A percentile compares a stretch with the other conserved stretches of the same genome.
These are phyloP conservation scores for Mergus octosetaceus DNA, from an alignment of 2,797 vertebrate genomes.

Conservation along the genomic window DNA sequence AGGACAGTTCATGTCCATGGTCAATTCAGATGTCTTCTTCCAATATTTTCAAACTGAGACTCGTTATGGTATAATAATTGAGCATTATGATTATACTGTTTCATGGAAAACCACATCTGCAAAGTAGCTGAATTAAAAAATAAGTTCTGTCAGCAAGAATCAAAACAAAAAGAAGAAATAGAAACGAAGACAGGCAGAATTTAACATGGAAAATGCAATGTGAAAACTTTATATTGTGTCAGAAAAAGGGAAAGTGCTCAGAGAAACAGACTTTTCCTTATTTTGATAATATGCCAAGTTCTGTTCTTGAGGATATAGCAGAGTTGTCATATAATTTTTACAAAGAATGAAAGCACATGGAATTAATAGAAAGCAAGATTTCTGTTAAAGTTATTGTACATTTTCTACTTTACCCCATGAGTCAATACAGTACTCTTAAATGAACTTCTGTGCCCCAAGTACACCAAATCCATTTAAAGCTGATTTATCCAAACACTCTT, in stretches of 20 bases:
- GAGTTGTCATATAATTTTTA: neutral
- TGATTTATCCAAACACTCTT: neutral
- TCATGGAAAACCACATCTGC: neutral
- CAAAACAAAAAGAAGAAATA: neutral
- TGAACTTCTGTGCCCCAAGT: neutral
- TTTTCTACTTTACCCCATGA: neutral
- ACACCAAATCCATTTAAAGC: neutral
- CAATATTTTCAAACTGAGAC: constrained; percentile 16
- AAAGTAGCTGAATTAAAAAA: neutral
- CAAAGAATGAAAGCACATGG: fast-evolving
- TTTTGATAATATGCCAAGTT: neutral
- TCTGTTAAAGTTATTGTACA: neutral
- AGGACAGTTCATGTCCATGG: neutral
- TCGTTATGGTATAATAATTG: neutral
- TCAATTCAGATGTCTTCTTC: constrained; percentile 10
- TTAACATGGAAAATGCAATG: neutral
- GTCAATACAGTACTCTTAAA: neutral
- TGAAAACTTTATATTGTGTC: neutral
- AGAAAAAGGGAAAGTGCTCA: neutral
- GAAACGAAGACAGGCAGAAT: neutral
- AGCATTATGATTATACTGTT: neutral
- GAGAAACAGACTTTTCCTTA: neutral
- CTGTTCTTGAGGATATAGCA: neutral
- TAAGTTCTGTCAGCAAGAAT: neutral
- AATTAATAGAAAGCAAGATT: neutral